phyloP scores from a whole-genome alignment of 2,888 invertebrate species.

The Acrocera orbiculus region DNA sequence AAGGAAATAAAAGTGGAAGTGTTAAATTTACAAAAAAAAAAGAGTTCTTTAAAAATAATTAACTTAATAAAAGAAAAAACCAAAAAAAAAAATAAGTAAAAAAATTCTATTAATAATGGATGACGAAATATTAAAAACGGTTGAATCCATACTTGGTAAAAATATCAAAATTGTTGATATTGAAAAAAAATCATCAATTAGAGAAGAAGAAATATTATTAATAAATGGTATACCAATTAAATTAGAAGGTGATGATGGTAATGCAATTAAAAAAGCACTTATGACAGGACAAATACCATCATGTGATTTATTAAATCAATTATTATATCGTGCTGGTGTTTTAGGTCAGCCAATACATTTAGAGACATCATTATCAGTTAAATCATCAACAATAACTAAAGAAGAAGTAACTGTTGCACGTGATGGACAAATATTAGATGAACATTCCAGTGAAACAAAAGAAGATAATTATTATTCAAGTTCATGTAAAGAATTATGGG shows the following conservation, averaged over 20 bases:
- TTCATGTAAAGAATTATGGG: constrained; percentile 48
- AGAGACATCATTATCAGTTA: constrained; percentile 52
- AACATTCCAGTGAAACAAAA: constrained; percentile 48
- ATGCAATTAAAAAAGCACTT: constrained; percentile 48
- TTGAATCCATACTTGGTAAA: constrained; percentile 53
- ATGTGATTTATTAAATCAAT: constrained; percentile 49
- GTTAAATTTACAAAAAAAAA: neutral
- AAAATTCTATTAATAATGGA: constrained; percentile 33
- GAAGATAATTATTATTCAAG: constrained; percentile 53
- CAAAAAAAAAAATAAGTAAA: neutral
- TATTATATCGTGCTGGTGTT: constrained; percentile 46
- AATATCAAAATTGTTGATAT: constrained; percentile 54
- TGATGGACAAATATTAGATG: constrained; percentile 50
- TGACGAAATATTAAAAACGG: constrained; percentile 56
- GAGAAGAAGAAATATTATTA: constrained; percentile 50
- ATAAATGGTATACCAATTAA: constrained; percentile 53
- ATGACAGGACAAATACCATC: constrained; percentile 52
- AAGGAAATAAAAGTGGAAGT: no score
- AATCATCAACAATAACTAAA: constrained; percentile 49
- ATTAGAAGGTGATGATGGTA: constrained; percentile 47
- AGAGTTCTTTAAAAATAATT: neutral
- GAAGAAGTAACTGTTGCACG: constrained; percentile 51
- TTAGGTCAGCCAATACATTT: constrained; percentile 48
- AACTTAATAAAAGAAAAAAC: neutral
- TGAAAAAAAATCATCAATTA: constrained; percentile 51